Evolutionary conservation across 2,113 vertebrate species (phyloP), one percentile per base, ranked within the genome.

Genomic region (Entelurus aequoreus): DNA sequence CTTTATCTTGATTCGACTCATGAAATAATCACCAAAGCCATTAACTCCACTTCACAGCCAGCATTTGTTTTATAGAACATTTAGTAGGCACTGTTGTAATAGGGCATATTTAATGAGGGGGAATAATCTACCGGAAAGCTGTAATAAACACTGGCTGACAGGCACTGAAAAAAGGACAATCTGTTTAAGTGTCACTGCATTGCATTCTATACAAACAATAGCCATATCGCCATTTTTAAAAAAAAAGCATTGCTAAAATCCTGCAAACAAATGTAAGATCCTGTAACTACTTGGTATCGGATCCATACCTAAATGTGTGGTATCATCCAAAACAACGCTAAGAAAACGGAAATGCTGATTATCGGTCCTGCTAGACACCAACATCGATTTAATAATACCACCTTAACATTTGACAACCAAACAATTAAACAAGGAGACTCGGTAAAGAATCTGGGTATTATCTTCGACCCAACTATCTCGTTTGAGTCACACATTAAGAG

Each of bases 1-100:
- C 10, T 62, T 59, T 69, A 66, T 74, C 64, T 75, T 68, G 75
- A 80, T 81, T 74, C 65, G 59, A 82, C 73, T 82, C 76, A 65
- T 83, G 63, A 83, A 86, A 77, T 78, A 83, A 83, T 86, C 78
- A 76, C 83, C 74, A 81, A 71, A 83, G 75, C 66, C 69, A 84
- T 80, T 76, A 76, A 82, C 68, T 80, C 72, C 66, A 71, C 83
- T 81, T 71, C 72, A 76, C 62, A 61, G 65, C 6, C 0, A 68
- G 68, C 60, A 1, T 69, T 87, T 76, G 68, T 77, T 81, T 81
- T 85, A 79, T 77, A 66, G 78, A 76, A 68, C 76, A 71, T 74
- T 85, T 71, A 78, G 68, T 52, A 44, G 65, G 55, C 57, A 64
- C 67, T 70, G 68, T 77, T 80, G 72, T 78, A 68, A 35, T 63